These are phyloP conservation scores for Aphaenogaster floridana DNA, from an alignment of 1,140 invertebrate species.

Conservation along the genomic window DNA sequence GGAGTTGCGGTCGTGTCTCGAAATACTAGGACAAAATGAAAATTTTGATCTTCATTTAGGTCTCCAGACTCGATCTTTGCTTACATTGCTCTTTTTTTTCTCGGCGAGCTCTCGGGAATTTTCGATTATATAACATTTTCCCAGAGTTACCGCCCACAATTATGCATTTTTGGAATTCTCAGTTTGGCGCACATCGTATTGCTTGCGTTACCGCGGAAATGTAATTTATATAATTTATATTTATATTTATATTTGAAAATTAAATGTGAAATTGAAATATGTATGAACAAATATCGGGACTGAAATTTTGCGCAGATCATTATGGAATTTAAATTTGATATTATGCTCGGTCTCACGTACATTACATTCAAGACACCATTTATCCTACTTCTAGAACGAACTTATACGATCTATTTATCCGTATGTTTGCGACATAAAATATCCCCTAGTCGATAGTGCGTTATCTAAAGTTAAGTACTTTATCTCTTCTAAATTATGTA, in stretches of 20 bases:
- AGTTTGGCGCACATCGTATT: not conserved
- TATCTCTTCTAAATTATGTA: slow-evolving; percentile 44
- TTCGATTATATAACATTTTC: slow-evolving; percentile 24
- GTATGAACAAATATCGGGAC: slow-evolving; percentile 26
- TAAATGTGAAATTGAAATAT: slow-evolving; percentile 26
- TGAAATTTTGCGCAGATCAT: slow-evolving; percentile 29
- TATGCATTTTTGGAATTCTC: slow-evolving; percentile 31
- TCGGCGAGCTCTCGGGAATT: slow-evolving; percentile 18
- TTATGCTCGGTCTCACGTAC: not conserved
- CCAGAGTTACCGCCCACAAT: not conserved
- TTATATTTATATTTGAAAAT: slow-evolving; percentile 40
- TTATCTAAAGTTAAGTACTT: slow-evolving; percentile 50
- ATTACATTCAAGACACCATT: not conserved
- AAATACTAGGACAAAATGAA: not conserved
- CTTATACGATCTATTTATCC: not conserved
- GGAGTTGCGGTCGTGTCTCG: not conserved
- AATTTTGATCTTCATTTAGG: slow-evolving; percentile 6
- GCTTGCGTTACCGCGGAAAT: not conserved
- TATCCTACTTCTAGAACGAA: not conserved
- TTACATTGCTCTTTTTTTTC: not conserved
- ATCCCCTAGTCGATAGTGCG: not conserved
- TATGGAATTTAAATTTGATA: slow-evolving; percentile 36
- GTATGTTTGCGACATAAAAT: slow-evolving; percentile 22
- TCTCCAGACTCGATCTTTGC: not conserved
- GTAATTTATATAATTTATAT: slow-evolving; percentile 25